Conservation (phyloP, 2,113 vertebrate species). For the Rana temporaria region DNA sequence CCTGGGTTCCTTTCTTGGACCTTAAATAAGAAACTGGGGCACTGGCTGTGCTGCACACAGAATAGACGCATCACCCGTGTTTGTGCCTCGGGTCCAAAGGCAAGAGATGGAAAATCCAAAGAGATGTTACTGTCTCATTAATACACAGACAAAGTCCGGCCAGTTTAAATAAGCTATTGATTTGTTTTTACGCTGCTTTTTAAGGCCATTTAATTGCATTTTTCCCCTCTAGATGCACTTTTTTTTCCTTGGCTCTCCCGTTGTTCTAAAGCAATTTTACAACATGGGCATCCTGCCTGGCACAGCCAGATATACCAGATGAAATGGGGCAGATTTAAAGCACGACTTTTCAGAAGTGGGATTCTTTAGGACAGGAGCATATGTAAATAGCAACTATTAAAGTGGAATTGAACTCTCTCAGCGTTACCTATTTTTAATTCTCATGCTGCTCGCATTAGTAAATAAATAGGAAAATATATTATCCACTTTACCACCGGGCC, state of each 20-base stretch:
- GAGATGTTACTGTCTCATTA: constrained; percentile 35
- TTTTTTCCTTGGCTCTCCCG: background rate
- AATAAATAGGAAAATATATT: too few relatives aligned
- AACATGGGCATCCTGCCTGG: background rate
- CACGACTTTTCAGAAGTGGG: too few relatives aligned
- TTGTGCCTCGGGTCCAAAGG: background rate
- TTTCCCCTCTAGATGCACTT: constrained; percentile 26
- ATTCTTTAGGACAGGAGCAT: too few relatives aligned
- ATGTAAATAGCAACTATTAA: too few relatives aligned
- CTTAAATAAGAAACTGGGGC: too few relatives aligned
- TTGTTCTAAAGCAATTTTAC: background rate
- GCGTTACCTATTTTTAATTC: too few relatives aligned
- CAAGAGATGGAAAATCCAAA: constrained; percentile 1
- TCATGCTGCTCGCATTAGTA: too few relatives aligned
- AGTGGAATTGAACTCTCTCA: too few relatives aligned
- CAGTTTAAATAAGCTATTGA: constrained; percentile 54
- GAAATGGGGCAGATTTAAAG: background rate
- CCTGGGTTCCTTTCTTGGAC: too few relatives aligned
- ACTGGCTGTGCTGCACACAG: too few relatives aligned
- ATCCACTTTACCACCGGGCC: too few relatives aligned
- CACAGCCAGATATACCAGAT: background rate
- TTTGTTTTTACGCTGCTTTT: constrained; percentile 33
- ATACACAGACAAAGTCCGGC: constrained; percentile 42
- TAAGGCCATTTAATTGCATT: constrained; percentile 42
- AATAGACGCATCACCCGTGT: too few relatives aligned